A percentile compares a stretch with the other conserved stretches of the same genome.
phyloP scores from a whole-genome alignment of 2,113 vertebrate genomes.

The Chaenocephalus aceratus region DNA sequence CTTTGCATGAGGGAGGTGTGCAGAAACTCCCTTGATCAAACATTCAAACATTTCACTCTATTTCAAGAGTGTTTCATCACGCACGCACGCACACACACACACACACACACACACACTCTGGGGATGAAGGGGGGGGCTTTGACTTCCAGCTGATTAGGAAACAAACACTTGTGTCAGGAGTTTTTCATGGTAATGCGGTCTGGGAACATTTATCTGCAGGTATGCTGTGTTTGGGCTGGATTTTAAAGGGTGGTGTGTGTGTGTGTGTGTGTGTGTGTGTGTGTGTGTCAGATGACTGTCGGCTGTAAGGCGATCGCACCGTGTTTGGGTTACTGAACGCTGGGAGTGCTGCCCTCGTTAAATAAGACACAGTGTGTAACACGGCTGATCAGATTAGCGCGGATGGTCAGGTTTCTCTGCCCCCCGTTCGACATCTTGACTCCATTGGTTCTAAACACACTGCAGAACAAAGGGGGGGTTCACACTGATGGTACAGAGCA shows the following conservation, averaged over 20 bases:
- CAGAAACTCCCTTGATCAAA: constrained; percentile 69
- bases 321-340: constrained; percentile 79
- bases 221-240: constrained; percentile 46
- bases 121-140: too few species aligned
- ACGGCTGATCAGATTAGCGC: constrained; percentile 79
- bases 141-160: constrained; percentile 70
- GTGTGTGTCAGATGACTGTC: background rate
- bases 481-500: background rate
- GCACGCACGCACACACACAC: constrained; percentile 24
- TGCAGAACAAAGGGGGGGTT: constrained; percentile 15
- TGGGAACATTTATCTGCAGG: constrained; percentile 41
- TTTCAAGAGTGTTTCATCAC: constrained; percentile 80
- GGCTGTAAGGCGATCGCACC: constrained; percentile 75
- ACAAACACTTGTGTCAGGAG: constrained; percentile 66
- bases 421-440: constrained; percentile 68
- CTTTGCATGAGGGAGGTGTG: constrained; percentile 64
- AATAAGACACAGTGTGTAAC: constrained; percentile 75
- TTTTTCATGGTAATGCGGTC: constrained; percentile 63
- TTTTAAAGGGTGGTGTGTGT: background rate
- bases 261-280: too few species aligned
- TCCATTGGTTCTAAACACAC: constrained; percentile 35
- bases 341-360: constrained; percentile 74
- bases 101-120: constrained; percentile 1
- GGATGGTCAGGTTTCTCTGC: constrained; percentile 73
- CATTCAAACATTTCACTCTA: constrained; percentile 76